Percentiles rank a stretch among this genome's conserved stretches.
phyloP scores from a whole-genome alignment of 1,140 invertebrate species.

The Stegodyphus mimosarum region DNA sequence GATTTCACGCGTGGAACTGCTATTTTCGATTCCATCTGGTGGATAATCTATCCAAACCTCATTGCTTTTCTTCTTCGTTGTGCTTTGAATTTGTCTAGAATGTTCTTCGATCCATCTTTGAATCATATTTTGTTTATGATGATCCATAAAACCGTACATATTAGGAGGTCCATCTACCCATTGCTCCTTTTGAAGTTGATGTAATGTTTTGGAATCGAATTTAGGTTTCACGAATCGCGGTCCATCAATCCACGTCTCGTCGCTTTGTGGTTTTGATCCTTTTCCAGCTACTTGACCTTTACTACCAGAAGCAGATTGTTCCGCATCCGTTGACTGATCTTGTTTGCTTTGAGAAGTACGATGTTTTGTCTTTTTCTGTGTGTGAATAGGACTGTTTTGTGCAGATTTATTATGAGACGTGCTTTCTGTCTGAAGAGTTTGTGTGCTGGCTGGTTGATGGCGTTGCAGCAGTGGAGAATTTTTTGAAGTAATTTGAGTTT shows the following conservation, averaged over 20 bases:
- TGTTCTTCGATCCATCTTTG: constrained; percentile 94
- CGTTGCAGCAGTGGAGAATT: constrained; percentile 6
- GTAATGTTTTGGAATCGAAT: constrained; percentile 63
- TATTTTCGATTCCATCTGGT: constrained; percentile 3
- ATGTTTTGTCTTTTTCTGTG: constrained; percentile 41
- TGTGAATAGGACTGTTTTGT: constrained; percentile 9
- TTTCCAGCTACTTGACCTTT: constrained; percentile 14
- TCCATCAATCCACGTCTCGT: constrained; percentile 96
- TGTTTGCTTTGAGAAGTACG: constrained; percentile 32
- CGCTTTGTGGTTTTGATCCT: constrained; percentile 72
- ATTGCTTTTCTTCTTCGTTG: constrained; percentile 39
- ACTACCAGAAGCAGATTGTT: constrained; percentile 64
- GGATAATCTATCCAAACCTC: constrained; percentile 61
- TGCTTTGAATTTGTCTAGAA: constrained; percentile 64
- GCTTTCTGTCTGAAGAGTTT: constrained; percentile 15
- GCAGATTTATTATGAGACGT: constrained; percentile 14
- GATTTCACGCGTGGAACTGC: neutral
- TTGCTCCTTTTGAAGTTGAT: constrained; percentile 80
- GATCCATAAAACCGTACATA: constrained; percentile 84
- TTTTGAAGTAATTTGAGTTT: constrained; percentile 15
- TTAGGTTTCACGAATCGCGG: constrained; percentile 81
- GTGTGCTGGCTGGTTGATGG: constrained; percentile 51
- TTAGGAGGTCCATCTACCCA: constrained; percentile 89
- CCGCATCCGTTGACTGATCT: constrained; percentile 55
- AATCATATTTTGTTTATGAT: constrained; percentile 91